Evolutionary conservation across 2,113 vertebrate species (phyloP), one percentile per base, ranked within the genome.

Genomic region (pig (Sus scrofa)): DNA sequence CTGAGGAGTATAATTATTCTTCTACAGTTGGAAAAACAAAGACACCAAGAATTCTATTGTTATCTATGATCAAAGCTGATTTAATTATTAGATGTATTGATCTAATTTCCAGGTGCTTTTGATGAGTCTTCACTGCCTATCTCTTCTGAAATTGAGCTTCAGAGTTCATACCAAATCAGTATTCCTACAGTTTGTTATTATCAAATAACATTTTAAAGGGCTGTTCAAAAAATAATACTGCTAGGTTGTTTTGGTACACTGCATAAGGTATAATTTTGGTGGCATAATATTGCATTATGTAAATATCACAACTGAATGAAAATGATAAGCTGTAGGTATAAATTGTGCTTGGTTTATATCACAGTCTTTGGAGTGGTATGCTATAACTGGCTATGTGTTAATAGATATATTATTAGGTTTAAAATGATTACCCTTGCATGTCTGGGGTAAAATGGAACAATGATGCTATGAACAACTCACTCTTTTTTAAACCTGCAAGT

Each of bases 181-280:
- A 67, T 92, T 58, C 7, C 34, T 87, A 74, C 2, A 74, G 30
- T 13, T 26, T 92, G 32, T 52, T 34, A 20, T 86, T 27, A 67
- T 37, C 77, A 87, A 82, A 71, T 86, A 54, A 75, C 50, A 56
- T 77, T 77, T 86, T 88, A 39, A 87, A 89, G 32, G 0, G 7
- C 83, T 95, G 15, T 68, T 92, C 11, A 62, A 68, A 92, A 92
- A 92, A 54, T 91, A 70, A 56, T 54, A 75, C 54, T 95, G 32
- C 20, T 70, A 56, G 7, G 12, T 54, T 88, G 39, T 77, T 75
- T 19, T 52, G 15, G 20, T 52, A 27, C 60, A 62, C n/a, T 68
- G 37, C 60, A 37, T 26, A 18, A 19, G 26, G 9, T 74, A 73
- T 67, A 89, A 75, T 75, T 83, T 82, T 77, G 77, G 19, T 83